Conservation (phyloP, 2,888 invertebrate species). For the Diaphora mendica region DNA sequence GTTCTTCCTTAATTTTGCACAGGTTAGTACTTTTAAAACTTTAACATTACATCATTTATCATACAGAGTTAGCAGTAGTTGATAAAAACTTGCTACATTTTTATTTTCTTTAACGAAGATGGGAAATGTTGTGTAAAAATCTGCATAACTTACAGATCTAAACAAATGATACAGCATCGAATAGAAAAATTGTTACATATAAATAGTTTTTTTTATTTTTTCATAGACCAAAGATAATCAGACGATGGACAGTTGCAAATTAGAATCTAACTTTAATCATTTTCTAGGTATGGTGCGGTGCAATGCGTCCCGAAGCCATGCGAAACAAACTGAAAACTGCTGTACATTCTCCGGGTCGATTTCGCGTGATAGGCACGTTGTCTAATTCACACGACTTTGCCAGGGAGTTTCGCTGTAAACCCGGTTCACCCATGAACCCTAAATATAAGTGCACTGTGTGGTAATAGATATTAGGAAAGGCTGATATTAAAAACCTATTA, state of each 20-base stretch:
- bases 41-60: neutral
- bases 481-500: neutral
- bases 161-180: no score
- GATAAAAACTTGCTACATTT: no score
- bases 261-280: neutral
- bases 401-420: constrained; percentile 89
- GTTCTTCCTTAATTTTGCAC: constrained; percentile 96
- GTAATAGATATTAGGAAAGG: constrained; percentile 80
- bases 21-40: constrained; percentile 70
- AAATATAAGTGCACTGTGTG: constrained; percentile 92
- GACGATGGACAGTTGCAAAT: neutral
- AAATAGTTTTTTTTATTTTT: neutral
- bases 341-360: constrained; percentile 93
- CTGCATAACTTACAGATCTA: no score
- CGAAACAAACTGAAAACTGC: constrained; percentile 93
- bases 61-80: neutral
- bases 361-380: constrained; percentile 92
- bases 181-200: no score
- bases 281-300: constrained; percentile 91
- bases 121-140: no score
- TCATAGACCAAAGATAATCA: neutral
- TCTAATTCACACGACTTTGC: constrained; percentile 93
- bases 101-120: no score
- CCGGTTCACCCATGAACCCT: constrained; percentile 93
- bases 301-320: constrained; percentile 93